These are phyloP conservation scores for Heliothis virescens DNA, from an alignment of 1,140 invertebrate genomes.

Conservation along the genomic window DNA sequence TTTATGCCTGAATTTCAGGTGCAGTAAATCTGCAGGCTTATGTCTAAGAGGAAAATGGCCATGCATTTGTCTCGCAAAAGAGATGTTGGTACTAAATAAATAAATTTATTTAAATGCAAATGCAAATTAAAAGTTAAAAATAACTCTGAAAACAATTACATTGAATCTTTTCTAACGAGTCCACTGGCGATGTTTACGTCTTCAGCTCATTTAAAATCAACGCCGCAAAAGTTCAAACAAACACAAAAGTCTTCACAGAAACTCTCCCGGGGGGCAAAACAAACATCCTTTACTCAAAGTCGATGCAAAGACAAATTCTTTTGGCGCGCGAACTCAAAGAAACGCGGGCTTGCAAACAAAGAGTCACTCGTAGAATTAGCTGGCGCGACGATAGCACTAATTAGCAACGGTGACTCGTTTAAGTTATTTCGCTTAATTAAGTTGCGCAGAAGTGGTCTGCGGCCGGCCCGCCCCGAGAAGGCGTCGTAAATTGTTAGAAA, in stretches of 20 bases:
- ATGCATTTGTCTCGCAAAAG: neutral
- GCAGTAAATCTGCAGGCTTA: too few species aligned
- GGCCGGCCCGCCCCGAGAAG: conserved; percentile 77
- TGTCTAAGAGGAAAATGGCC: too few species aligned
- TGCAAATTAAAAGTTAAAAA: conserved; percentile 11
- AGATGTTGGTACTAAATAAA: neutral
- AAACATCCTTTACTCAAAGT: conserved; percentile 82
- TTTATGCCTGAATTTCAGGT: neutral
- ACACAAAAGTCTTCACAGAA: conserved; percentile 67
- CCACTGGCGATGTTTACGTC: conserved; percentile 49
- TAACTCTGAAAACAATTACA: conserved; percentile 21
- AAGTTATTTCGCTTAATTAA: conserved; percentile 86
- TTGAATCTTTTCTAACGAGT: conserved; percentile 34
- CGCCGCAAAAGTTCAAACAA: conserved; percentile 58
- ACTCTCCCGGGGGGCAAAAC: conserved; percentile 69
- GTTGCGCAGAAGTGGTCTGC: conserved; percentile 83
- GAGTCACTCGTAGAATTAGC: conserved; percentile 83
- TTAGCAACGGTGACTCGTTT: conserved; percentile 84
- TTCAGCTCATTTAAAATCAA: conserved; percentile 52
- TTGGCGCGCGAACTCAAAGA: conserved; percentile 81
- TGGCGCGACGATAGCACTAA: conserved; percentile 78
- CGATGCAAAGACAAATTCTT: conserved; percentile 84
- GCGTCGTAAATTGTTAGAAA: conserved; percentile 82
- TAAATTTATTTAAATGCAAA: neutral
- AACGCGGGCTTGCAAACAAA: conserved; percentile 78